Percentiles rank a stretch among this genome's conserved stretches.
Conservation (phyloP, 2,888 invertebrate species). For the Caenorhabditis doughertyi region DNA sequence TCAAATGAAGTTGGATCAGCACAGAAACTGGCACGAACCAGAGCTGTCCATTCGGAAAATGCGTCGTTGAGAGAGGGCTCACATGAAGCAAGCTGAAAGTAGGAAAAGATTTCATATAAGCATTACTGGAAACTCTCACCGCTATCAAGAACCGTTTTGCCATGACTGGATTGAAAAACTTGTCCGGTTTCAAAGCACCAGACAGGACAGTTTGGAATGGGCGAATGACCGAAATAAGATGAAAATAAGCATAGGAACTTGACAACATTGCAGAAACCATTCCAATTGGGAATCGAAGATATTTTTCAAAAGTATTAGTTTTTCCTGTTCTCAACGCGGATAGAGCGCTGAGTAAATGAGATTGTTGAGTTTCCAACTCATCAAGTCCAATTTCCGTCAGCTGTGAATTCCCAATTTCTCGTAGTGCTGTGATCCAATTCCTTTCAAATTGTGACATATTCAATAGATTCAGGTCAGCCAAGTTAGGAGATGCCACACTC, state of each 20-base stretch:
- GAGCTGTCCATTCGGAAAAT: conserved; percentile 43
- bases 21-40: conserved; percentile 55
- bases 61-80: conserved; percentile 46
- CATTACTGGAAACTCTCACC: conserved; percentile 12
- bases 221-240: conserved; percentile 28
- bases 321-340: conserved; percentile 19
- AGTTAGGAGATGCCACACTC: conserved; percentile 57
- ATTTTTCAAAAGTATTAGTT: background rate
- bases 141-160: conserved; percentile 46
- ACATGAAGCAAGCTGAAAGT: conserved; percentile 18
- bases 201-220: conserved; percentile 38
- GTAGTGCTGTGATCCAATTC: conserved; percentile 59
- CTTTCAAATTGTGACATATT: conserved; percentile 25
- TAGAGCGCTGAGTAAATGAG: conserved; percentile 32
- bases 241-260: conserved; percentile 42
- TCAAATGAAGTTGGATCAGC: conserved; percentile 62
- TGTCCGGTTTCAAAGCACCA: conserved; percentile 34
- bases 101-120: background rate
- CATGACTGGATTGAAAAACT: conserved; percentile 51
- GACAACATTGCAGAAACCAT: conserved; percentile 38
- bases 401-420: conserved; percentile 52
- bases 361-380: conserved; percentile 44
- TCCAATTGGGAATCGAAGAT: conserved; percentile 39
- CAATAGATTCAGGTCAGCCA: conserved; percentile 39
- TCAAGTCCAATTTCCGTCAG: conserved; percentile 12